Evolutionary conservation across 2,888 invertebrate genomes (phyloP).

Genomic region (Cosmia pyralina): DNA sequence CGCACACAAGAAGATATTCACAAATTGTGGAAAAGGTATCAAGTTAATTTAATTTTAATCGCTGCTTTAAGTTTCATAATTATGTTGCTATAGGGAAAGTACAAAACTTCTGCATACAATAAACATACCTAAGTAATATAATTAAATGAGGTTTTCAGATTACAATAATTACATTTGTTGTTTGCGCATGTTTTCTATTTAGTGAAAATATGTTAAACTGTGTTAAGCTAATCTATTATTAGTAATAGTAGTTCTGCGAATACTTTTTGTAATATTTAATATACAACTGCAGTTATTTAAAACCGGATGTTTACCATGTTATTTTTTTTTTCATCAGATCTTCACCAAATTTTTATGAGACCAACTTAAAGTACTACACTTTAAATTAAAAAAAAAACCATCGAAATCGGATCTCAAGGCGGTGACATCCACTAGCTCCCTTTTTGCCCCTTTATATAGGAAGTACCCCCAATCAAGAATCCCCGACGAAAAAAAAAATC

Average conservation of each 20-base stretch:
- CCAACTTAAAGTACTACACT: no score
- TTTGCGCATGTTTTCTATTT: neutral
- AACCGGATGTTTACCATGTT: no score
- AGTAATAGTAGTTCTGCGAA: neutral
- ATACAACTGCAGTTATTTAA: no score
- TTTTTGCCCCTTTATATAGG: no score
- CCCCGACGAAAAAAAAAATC: no score
- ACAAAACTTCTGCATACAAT: neutral
- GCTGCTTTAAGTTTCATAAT: neutral
- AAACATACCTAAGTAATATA: neutral
- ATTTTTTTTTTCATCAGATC: no score
- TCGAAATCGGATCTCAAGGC: no score
- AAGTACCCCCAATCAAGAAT: no score
- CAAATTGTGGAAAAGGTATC: conserved; percentile 78
- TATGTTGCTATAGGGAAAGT: neutral
- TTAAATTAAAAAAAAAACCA: no score
- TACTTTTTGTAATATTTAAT: no score
- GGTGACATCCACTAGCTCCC: no score
- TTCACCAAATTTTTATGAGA: no score
- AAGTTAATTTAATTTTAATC: conserved; percentile 7
- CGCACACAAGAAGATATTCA: conserved; percentile 76
- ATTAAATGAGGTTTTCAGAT: neutral
- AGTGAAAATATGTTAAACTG: neutral
- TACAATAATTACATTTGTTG: neutral
- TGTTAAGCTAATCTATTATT: conserved; percentile 2